Evolutionary conservation across 2,888 invertebrate genomes (phyloP).

Genomic region (Cheilosia soror): DNA sequence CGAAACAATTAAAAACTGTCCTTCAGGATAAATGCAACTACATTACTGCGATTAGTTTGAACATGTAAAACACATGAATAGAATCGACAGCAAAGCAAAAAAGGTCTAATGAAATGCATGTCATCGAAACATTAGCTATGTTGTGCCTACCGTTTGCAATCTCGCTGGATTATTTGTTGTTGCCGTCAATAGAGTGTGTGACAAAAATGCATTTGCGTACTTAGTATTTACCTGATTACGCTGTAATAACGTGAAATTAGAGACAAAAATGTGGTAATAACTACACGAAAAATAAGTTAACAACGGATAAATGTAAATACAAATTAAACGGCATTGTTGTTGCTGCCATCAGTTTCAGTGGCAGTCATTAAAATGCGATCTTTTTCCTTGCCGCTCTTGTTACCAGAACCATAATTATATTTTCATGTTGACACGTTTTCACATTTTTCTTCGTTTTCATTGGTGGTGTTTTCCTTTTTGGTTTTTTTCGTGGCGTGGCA

Average conservation of each 20-base stretch:
- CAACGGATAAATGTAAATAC: constrained; percentile 71
- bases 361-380: constrained; percentile 59
- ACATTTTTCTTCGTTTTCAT: constrained; percentile 69
- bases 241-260: constrained; percentile 65
- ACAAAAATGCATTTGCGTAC: constrained; percentile 71
- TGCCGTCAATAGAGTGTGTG: constrained; percentile 54
- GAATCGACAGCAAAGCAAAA: no score
- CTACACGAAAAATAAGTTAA: constrained; percentile 65
- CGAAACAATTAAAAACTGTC: no score
- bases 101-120: no score
- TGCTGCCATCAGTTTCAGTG: constrained; percentile 42
- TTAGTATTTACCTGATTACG: constrained; percentile 56
- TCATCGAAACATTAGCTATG: no score
- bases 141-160: no score
- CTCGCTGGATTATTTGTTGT: constrained; percentile 28
- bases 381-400: constrained; percentile 28
- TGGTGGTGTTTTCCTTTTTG: constrained; percentile 9
- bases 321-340: constrained; percentile 67
- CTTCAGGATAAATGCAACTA: no score
- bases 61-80: no score
- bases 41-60: no score
- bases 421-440: constrained; percentile 78
- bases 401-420: constrained; percentile 75
- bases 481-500: background rate
- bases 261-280: constrained; percentile 69